Base-by-base conservation (phyloP, 1,140 invertebrate genomes). In the Zaprionus kolodkinae region DNA sequence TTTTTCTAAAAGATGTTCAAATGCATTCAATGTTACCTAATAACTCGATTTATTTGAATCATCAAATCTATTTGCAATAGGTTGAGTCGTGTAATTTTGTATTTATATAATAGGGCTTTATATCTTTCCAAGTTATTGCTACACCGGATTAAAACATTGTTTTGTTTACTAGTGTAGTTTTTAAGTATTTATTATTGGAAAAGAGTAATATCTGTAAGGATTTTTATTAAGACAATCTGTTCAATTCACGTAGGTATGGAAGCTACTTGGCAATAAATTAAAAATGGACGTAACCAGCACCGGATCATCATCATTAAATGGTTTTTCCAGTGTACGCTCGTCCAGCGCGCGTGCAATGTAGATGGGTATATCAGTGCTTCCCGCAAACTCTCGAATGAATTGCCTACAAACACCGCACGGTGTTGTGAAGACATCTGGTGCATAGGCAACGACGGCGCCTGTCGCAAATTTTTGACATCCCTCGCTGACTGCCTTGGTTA, bases 351-450 rank as follows among this genome's bases (percentile, higher is more conserved):
- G 96, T 33, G 94, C 93, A 54, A 97, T 89, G 85, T 96, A 98
- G 55, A 98, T 93, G 30, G 94, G 93, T 10, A 97, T 94, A 72
- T 96, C 94, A 30, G 94, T 93, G 59, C 93, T 91, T 30, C 72
- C 69, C 6, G 95, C 94, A 91, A 98, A 97, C 93, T 98, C 96
- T 36, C 93, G 94, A 7, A 98, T 94, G 59, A 96, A 94, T 93
- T 99, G 98, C 48, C 99, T 93, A 92, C 99, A 99, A 3, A 97
- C 95, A 6, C 99, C 99, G 93, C 99, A 99, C 0, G 98, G 98
- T 1, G 96, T 94, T 0, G 96, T 96, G 78, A 97, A 96, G 7
- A 86, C 91, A 21, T 95, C 93, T 27, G 94, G 93, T 45, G 95
- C 93, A 61, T 96, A 94, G 5, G 95, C 96, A 0, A 95, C 93